Evolutionary conservation across 2,797 vertebrate species (phyloP).

Genomic region (Sebastes steindachneri): DNA sequence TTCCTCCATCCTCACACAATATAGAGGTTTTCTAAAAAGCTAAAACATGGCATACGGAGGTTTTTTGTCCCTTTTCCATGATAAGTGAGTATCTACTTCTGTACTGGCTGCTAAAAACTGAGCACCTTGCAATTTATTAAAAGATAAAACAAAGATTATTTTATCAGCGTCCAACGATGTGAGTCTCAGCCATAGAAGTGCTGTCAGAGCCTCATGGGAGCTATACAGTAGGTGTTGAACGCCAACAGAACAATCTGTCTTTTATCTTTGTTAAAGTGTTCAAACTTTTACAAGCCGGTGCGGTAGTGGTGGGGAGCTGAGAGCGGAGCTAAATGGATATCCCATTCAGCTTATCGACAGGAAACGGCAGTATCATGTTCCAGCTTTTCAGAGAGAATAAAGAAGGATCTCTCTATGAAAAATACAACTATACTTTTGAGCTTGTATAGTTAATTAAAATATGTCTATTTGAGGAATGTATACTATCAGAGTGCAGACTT

Average conservation of each 20-base stretch:
- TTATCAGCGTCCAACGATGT: neutral
- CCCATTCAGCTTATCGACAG: neutral
- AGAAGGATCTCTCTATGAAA: neutral
- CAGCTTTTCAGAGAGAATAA: neutral
- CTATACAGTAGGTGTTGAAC: neutral
- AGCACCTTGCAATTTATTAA: neutral
- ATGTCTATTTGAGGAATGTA: too few species aligned
- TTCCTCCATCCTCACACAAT: neutral
- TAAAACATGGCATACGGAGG: neutral
- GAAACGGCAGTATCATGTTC: slow-evolving; percentile 10
- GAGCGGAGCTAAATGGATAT: slow-evolving; percentile 11
- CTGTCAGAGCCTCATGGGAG: neutral
- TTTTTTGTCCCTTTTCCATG: too few species aligned
- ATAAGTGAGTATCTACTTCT: neutral
- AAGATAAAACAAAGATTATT: neutral
- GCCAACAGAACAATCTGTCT: neutral
- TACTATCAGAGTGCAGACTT: too few species aligned
- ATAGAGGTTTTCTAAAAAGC: neutral
- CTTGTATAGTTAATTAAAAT: neutral
- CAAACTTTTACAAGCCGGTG: neutral
- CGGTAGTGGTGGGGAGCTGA: neutral
- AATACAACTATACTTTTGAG: neutral
- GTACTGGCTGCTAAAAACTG: neutral
- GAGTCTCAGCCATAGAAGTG: neutral
- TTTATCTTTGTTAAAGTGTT: neutral